These are phyloP conservation scores for Odontomyia ornata DNA, from an alignment of 2,888 invertebrate genomes.

Conservation along the genomic window DNA sequence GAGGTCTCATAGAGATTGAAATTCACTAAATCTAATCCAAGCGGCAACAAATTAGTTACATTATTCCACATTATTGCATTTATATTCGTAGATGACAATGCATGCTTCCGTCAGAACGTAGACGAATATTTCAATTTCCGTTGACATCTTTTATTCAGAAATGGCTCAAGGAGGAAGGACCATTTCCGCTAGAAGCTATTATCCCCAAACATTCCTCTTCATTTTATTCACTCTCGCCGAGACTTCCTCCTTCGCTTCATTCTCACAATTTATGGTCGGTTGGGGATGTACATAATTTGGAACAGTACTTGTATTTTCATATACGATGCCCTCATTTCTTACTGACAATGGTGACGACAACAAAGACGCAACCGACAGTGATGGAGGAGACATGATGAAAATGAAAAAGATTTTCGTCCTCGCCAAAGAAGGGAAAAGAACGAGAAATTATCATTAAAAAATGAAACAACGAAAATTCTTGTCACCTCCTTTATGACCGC, in stretches of 20 bases:
- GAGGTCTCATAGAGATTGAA: too few relatives aligned
- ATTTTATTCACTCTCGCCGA: background rate
- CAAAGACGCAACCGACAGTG: background rate
- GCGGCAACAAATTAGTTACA: too few relatives aligned
- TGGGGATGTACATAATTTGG: background rate
- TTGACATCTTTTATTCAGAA: background rate
- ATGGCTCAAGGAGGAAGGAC: background rate
- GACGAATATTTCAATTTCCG: too few relatives aligned
- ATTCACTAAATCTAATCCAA: too few relatives aligned
- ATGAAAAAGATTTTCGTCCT: background rate
- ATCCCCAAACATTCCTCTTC: background rate
- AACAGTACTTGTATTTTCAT: background rate
- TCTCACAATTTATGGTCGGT: background rate
- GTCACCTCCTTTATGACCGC: constrained; percentile 1
- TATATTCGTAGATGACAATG: too few relatives aligned
- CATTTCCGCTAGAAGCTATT: constrained; percentile 11
- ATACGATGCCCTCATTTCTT: background rate
- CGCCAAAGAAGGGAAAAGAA: background rate
- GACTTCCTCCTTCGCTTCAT: background rate
- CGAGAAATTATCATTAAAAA: background rate
- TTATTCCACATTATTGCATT: too few relatives aligned
- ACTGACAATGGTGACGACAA: background rate
- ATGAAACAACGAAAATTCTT: background rate
- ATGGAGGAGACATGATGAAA: background rate
- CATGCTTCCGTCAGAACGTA: too few relatives aligned